These are phyloP conservation scores for Clinocottus analis DNA, from an alignment of 2,113 vertebrate genomes.

Conservation along the genomic window DNA sequence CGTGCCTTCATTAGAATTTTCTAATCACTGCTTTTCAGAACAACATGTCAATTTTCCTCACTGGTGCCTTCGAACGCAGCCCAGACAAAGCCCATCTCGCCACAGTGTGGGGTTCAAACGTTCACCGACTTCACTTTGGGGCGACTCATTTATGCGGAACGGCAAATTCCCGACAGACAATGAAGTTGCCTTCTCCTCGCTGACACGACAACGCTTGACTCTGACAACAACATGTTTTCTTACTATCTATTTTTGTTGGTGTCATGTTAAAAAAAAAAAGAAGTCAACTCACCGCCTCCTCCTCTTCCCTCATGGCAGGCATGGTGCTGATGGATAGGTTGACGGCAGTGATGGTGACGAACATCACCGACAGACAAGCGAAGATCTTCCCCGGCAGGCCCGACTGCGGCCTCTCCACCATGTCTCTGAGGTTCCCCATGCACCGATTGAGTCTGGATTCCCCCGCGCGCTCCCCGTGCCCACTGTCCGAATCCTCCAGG, in stretches of 20 bases:
- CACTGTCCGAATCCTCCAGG: constrained; percentile 81
- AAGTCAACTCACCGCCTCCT: constrained; percentile 90
- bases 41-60: neutral
- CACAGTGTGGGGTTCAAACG: neutral
- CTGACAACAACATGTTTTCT: neutral
- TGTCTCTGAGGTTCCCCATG: constrained; percentile 94
- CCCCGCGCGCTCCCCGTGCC: constrained; percentile 66
- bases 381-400: constrained; percentile 98
- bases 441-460: constrained; percentile 86
- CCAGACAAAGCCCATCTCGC: neutral
- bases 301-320: constrained; percentile 94
- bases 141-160: neutral
- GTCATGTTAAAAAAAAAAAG: neutral
- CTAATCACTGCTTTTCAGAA: constrained; percentile 23
- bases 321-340: constrained; percentile 99
- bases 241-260: rapidly evolving
- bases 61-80: constrained; percentile 4
- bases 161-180: neutral
- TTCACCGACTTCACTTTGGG: neutral
- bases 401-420: constrained; percentile 98
- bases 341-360: constrained; percentile 96
- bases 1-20: constrained; percentile 5
- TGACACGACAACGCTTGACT: constrained; percentile 7
- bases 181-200: neutral
- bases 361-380: constrained; percentile 95